Evolutionary conservation across 1,140 invertebrate genomes (phyloP), one percentile per base, ranked within the genome.

Genomic region (Drosophila repleta): DNA sequence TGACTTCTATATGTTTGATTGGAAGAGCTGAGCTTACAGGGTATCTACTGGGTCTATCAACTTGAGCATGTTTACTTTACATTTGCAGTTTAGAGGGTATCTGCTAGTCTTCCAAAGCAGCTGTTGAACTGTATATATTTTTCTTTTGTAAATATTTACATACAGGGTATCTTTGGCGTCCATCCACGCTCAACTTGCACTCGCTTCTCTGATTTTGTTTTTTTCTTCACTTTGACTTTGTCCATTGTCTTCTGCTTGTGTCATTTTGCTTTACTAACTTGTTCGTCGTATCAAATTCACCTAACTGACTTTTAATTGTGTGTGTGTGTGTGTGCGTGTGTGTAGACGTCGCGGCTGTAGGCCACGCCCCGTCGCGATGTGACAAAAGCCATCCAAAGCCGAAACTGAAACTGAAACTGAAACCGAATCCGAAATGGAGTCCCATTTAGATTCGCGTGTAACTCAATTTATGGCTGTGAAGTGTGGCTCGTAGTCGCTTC

Each of bases 241-340:
- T 55, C 24, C 35, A 45, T 76, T 66, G 39, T 77, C 46, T 56
- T 48, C 21, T 35, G 69, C 29, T 66, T 71, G 8, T 68, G 51
- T 74, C 53, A 63, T 57, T 74, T 79, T 49, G 58, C 61, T 71
- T 71, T 66, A 20, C 29, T 55, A 53, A 70, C 76, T 56, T 67
- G 46, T 80, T 69, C 46, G 48, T 79, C 63, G 64, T 76, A 69
- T 74, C 46, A 63, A 63, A 82, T 77, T 74, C 70, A 64, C n/a
- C 79, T 82, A 82, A 82, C 69, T 77, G 74, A 63, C 46, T 82
- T 82, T 82, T 82, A 82, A 81, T 81, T 81, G 74, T 81, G 39
- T 43, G 29, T 24, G 56, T 53, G 24, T 15, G 57, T 17, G 39
- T 53, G 35, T n/a, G 10, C 24, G 53, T 11, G 8, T 32, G 13